Base-by-base conservation (phyloP, 2,113 vertebrate species). In the Ceyx melanurus region DNA sequence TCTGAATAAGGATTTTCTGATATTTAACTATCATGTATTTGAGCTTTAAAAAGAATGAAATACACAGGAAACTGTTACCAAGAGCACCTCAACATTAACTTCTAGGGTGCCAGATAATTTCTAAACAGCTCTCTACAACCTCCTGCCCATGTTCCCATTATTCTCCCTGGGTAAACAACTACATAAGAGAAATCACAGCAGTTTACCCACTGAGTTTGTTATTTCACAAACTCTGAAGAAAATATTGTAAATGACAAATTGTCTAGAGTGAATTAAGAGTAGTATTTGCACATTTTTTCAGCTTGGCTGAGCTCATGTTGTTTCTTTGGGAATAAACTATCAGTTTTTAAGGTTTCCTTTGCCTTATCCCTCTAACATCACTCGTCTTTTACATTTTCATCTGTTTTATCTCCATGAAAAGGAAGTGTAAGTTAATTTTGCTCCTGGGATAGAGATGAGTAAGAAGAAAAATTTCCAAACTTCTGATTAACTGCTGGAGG, bases 241-340 rank as follows among this genome's bases (percentile, higher is more conserved):
- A 97, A 95, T 94, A 94, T 84, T 96, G 86, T 84, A 90, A 82
- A 95, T 0, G n/a, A 87, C 56, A 93, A 95, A 95, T 64, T 56
- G 72, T 94, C 96, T 93, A 83, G 92, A 97, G 92, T 95, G 92
- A 97, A 96, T 97, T 93, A 97, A 93, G 82, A 95, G 91, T 73
- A 76, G 82, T 85, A 93, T 95, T 94, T 97, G 90, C 91, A 95
- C 81, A 54, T 96, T 95, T 94, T 95, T 95, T 96, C 78, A 94
- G 87, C 90, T 91, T 92, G 67, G 82, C 62, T 82, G 91, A 92
- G 92, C 88, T 94, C 77, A 82, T 92, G 89, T 81, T 65, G 51
- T 93, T 97, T 98, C 96, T 93, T 83, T 86, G 96, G 97, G 97
- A 97, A 94, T 97, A 96, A 21, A 8, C 62, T 92, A 86, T 95